Conservation (phyloP, 1,140 invertebrate species). For the Conopomorpha cramerella region DNA sequence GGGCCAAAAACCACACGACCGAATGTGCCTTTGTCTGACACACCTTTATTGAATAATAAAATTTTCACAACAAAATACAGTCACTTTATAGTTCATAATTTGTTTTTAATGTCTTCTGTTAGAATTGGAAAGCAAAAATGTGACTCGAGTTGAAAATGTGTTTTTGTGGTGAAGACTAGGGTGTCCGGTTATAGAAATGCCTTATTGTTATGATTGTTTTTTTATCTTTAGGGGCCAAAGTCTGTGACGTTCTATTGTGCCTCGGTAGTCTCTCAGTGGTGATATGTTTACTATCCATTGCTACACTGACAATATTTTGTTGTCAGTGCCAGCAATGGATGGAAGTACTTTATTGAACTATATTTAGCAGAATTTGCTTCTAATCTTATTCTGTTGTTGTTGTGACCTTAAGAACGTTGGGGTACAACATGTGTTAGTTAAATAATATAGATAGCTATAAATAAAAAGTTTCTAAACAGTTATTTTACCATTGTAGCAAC, state of each 20-base stretch:
- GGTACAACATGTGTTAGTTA: no score
- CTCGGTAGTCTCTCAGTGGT: no score
- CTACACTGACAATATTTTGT: no score
- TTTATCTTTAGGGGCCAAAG: not conserved
- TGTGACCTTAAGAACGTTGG: no score
- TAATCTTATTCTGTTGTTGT: no score
- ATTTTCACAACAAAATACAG: slow-evolving; percentile 50
- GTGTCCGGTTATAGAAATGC: not conserved
- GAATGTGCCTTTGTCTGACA: slow-evolving; percentile 53
- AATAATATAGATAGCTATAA: no score
- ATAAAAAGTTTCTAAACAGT: not conserved
- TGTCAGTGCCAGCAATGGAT: no score
- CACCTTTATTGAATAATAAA: slow-evolving; percentile 58
- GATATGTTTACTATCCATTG: no score
- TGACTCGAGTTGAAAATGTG: not conserved
- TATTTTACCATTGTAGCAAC: not conserved
- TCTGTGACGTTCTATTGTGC: no score
- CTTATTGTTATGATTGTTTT: not conserved
- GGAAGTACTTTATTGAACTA: no score
- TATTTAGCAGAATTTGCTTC: no score
- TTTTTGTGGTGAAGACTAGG: not conserved
- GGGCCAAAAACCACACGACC: slow-evolving; percentile 48
- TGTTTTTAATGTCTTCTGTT: slow-evolving; percentile 26
- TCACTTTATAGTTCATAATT: slow-evolving; percentile 53
- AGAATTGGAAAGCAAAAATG: slow-evolving; percentile 3